Base-by-base conservation (phyloP, 2,113 vertebrate species). In the Chaetura pelagica region DNA sequence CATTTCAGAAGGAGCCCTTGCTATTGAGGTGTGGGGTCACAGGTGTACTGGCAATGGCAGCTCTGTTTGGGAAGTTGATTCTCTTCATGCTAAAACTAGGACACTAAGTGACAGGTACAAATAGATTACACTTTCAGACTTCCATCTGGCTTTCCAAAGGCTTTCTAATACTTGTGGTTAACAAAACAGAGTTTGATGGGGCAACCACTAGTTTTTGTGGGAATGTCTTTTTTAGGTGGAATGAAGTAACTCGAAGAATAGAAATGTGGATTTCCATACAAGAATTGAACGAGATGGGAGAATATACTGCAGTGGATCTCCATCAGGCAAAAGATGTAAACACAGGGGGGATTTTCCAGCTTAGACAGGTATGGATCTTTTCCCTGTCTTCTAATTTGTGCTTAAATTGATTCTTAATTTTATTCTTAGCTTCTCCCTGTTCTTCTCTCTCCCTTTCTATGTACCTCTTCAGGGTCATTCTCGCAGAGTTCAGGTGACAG, bases 11-110 rank as follows among this genome's bases (percentile, higher is more conserved):
- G 99, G 99, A n/a, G 99, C 99, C 1, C 96, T 99, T 96, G 99
- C 99, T 16, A 99, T 99, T 78, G 99, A 99, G 84, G 99, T 99
- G 38, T 99, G 99, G 99, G 99, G 99, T 94, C 99, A 99, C 96
- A 98, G 99, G 48, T 99, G 99, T 93, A 98, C 99, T 10, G 99
- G 99, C 19, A 99, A 99, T 5, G 99, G 99, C n/a, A 98, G 84
- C 62, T 98, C 99, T 17, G 72, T 98, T 77, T 99, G 99, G 99
- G 99, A 99, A 88, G 97, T 99, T 2, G 99, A 99, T 89, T 98
- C 99, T 57, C 98, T 99, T 80, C 99, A 99, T 73, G 99, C 99
- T 32, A 99, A 99, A 97, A 99, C 98, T 4, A 98, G 99, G 84
- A 99, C 99, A 0, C 97, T 99, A 40, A 97, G 98, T 74, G 99